These are phyloP conservation scores for Limnephilus rhombicus DNA, from an alignment of 2,888 invertebrate genomes.

Conservation along the genomic window DNA sequence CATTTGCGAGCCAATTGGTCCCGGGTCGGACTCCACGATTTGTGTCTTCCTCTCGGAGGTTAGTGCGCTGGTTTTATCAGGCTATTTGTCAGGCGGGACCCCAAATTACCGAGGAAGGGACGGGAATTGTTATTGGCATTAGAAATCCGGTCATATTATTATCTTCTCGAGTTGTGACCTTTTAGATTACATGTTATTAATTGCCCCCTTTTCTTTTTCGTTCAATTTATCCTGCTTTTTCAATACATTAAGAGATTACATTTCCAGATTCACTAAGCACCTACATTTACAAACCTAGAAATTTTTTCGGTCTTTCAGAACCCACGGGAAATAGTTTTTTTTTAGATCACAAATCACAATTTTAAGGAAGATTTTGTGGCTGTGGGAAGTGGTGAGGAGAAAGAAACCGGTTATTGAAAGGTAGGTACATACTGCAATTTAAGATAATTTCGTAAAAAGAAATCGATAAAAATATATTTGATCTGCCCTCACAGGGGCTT, in stretches of 20 bases:
- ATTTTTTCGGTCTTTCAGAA: not conserved
- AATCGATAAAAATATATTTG: too few species aligned
- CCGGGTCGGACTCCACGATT: slow-evolving; percentile 41
- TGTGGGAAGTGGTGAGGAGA: too few species aligned
- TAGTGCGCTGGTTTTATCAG: slow-evolving; percentile 54
- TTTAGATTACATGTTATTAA: slow-evolving; percentile 5
- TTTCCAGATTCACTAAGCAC: not conserved
- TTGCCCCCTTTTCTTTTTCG: slow-evolving; percentile 9
- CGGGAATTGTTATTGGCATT: slow-evolving; percentile 43
- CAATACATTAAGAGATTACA: not conserved
- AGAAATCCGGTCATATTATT: slow-evolving; percentile 36
- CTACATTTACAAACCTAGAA: not conserved
- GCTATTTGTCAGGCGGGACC: slow-evolving; percentile 50
- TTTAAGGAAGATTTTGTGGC: too few species aligned
- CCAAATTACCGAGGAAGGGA: slow-evolving; percentile 21
- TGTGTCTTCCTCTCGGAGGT: slow-evolving; percentile 55
- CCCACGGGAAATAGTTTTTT: too few species aligned
- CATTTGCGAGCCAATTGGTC: slow-evolving; percentile 29
- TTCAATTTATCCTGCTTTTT: not conserved
- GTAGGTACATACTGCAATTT: too few species aligned
- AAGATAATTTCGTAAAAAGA: too few species aligned
- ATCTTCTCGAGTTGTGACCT: slow-evolving; percentile 10
- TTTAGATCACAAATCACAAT: too few species aligned
- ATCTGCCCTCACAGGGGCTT: too few species aligned
- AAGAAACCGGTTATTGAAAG: too few species aligned